Base-by-base conservation (phyloP, 30 jellyfish, hydroid and myxozoan species). In the Aurelia aurita region DNA sequence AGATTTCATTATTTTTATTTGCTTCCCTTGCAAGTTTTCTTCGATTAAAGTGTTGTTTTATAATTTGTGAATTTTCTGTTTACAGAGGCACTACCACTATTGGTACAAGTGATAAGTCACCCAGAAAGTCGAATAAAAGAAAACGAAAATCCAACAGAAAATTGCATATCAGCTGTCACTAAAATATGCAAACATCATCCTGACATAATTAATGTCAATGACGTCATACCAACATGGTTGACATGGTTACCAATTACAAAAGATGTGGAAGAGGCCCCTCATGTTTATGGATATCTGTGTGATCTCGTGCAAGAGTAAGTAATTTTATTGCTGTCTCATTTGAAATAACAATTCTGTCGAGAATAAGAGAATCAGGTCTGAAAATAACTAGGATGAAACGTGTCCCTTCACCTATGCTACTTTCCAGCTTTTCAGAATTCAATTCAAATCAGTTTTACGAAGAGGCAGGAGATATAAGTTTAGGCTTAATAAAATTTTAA, bases 201-300 rank as follows among this genome's bases (percentile, higher is more conserved):
- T 43, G 90, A 72, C 19, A 66, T 53, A 20, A 54, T 95, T 34
- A 85, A 95, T 83, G 87, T 89, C n/a, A 74, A 79, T 34, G 97
- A 85, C 16, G 54, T 95, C 35, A 69, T 95, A 28, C 97, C 99
- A 20, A 79, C 94, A 31, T 95, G 99, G 99, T 74, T 95, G 79
- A 27, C 99, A 43, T 95, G 99, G 99, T 68, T 95, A 46, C 99
- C 99, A 29, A 89, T 95, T 20, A 95, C 97, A 23, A 96, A 85
- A 69, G 99, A 95, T 75, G 87, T 74, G 3, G 99, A 95, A 77
- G 99, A 95, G 46, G 99, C 99, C 32, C 99, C 99, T 14, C 98
- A 89, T 61, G 99, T 95, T 44, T 95, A 95, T 79, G 99, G 99
- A 19, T 95, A 95, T 68, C 54, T 95, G 39, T 95, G 99, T 64